Base-by-base conservation (phyloP, 2,888 invertebrate species). In the Cheilosia scutellata region DNA sequence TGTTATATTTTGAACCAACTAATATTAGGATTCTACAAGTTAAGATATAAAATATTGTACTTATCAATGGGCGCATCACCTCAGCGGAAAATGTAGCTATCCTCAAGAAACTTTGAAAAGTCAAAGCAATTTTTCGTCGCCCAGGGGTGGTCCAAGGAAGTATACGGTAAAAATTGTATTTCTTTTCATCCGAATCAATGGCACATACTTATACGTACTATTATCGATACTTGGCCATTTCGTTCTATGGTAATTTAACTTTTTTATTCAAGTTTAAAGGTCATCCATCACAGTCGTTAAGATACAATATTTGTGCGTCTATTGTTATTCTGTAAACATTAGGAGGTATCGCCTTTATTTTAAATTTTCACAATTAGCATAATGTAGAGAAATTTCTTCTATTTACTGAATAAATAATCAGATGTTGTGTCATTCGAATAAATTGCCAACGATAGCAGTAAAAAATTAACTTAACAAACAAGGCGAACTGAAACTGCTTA, bases 401-500 rank as follows among this genome's bases (percentile, higher is more conserved):
- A 58, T 84, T 80, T 58, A 71, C 80, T 65, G 65, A 75, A 80
- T 75, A 84, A 84, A 79, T 68, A 84, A 63, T 71, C 75, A 75
- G 68, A 58, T 58, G 44, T 79, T 75, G 44, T 80, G 58, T 76
- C 79, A 66, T 60, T 80, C 37, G 65, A 75, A 80, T 84, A 79
- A 75, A 80, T 84, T 84, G 70, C 84, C 58, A 71, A 70, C 27
- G 84, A 75, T 80, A 84, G 79, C 79, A 65, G 68, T 65, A 71
- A 75, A 77, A 84, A 78, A 79, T 79, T 75, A 79, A 49, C 68
- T 57, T 65, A 29, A 58, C 74, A 74, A 72, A 78, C 78, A 83
- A 51, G 62, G 37, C 37, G 44, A 47, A 62, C 42, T 47, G 37
- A 37, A 53, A 37, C 37, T 37, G 53, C n/a, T 58, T 6, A 11